These are phyloP conservation scores for Gila robusta DNA, from an alignment of 2,797 vertebrate genomes.

Conservation along the genomic window DNA sequence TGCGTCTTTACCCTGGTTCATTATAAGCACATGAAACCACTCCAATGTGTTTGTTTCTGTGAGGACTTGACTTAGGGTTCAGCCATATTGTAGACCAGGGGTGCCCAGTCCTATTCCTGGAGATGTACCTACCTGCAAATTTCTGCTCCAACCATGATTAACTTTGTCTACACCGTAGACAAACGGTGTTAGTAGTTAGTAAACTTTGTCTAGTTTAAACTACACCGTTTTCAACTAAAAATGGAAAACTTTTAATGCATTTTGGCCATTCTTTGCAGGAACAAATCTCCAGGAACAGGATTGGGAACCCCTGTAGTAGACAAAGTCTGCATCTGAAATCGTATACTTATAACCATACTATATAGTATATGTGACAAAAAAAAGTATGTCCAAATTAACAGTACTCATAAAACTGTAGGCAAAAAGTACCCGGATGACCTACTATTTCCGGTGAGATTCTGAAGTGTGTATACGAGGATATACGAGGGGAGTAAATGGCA, in stretches of 20 bases:
- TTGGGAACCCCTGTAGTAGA: neutral
- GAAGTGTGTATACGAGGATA: neutral
- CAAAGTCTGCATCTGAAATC: neutral
- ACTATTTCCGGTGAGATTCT: neutral
- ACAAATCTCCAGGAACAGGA: neutral
- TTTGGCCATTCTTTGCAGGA: no score
- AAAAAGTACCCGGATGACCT: neutral
- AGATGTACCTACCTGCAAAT: neutral
- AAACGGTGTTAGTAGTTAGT: no score
- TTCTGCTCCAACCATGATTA: neutral
- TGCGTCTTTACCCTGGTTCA: constrained; percentile 25
- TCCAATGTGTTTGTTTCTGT: constrained; percentile 27
- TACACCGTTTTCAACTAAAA: no score
- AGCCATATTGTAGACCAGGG: constrained; percentile 4
- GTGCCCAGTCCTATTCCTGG: neutral
- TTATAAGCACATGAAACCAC: constrained; percentile 48
- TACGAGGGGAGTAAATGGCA: neutral
- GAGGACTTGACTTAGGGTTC: constrained; percentile 41
- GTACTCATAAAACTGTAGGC: neutral
- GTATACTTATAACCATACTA: neutral
- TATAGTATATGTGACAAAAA: neutral
- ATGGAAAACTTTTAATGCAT: no score
- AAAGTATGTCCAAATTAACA: neutral
- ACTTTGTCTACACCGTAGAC: no score
- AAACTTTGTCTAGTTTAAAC: no score